Evolutionary conservation across 2,797 vertebrate genomes (phyloP), one percentile per base, ranked within the genome.

Genomic region (Astyanax mexicanus): DNA sequence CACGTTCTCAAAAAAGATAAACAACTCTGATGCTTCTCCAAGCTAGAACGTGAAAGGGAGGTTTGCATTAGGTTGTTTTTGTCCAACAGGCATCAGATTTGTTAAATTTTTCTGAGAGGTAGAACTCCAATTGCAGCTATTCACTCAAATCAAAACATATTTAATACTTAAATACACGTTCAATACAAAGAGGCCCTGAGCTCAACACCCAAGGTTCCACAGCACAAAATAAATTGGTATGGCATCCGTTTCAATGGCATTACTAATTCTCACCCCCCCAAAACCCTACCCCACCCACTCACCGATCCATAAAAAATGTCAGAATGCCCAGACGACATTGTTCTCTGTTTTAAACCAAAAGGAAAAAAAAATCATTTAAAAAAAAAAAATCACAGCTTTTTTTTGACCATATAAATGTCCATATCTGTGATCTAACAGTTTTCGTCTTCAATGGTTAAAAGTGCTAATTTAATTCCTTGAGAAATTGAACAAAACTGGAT

Each of bases 391-490:
- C 91, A 93, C 92, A 92, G 92, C 91, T 92, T 92, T 91, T 69
- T 87, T 91, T 69, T 87, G 89, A 92, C 83, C 87, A 88, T 89
- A 87, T 89, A 91, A 74, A 87, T 74, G 54, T 71, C 54, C 25
- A 73, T 78, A 68, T 79, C 68, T 87, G 85, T 84, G 84, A 89
- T 85, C 85, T 84, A 87, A 73, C 76, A 83, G 86, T 90, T 78
- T 82, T 77, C 82, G 88, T 87, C 83, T 90, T 90, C 89, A 87
- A 89, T 89, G 88, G 81, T 80, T 75, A 83, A 84, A 94, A 93
- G 93, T 94, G 93, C 93, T 94, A 90, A 89, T 90, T 91, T 91
- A 88, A 93, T 89, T 93, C 86, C 86, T 90, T 85, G 80, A 77
- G 74, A 82, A 79, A 82, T 58, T 74, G 82, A 25, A 68, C 15